These are phyloP conservation scores for Lycia hirtaria DNA, from an alignment of 2,888 invertebrate genomes.

Conservation along the genomic window DNA sequence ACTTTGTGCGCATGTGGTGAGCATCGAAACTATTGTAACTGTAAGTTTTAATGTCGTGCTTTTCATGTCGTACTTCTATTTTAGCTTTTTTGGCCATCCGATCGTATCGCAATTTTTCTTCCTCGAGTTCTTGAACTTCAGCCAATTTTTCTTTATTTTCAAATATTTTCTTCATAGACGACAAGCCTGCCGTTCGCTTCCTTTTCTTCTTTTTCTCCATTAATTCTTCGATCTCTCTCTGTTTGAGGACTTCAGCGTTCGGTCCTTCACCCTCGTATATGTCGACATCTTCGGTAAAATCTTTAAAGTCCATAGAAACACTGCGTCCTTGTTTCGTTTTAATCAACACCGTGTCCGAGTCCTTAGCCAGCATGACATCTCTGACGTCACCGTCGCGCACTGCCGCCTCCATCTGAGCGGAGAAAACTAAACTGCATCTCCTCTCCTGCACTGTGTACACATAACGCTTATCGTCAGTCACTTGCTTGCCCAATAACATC, in stretches of 20 bases:
- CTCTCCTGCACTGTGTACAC: slow-evolving; percentile 91
- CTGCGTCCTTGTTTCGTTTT: slow-evolving; percentile 90
- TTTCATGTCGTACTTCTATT: slow-evolving; percentile 76
- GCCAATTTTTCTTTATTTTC: slow-evolving; percentile 91
- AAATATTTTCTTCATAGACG: slow-evolving; percentile 89
- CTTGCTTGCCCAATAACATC: slow-evolving; percentile 86
- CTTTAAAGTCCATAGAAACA: slow-evolving; percentile 89
- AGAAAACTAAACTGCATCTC: slow-evolving; percentile 90
- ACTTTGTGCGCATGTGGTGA: slow-evolving; percentile 81
- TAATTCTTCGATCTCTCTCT: slow-evolving; percentile 84
- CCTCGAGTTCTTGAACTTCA: slow-evolving; percentile 86
- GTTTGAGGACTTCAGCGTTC: slow-evolving; percentile 86
- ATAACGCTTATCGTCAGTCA: slow-evolving; percentile 86
- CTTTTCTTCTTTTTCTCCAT: slow-evolving; percentile 84
- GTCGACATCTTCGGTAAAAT: slow-evolving; percentile 84
- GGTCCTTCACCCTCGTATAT: slow-evolving; percentile 90
- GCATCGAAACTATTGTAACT: slow-evolving; percentile 78
- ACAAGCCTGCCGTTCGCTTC: slow-evolving; percentile 87
- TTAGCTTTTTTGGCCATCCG: slow-evolving; percentile 74
- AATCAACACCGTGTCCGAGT: slow-evolving; percentile 90
- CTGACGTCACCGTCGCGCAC: slow-evolving; percentile 91
- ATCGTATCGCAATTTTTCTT: slow-evolving; percentile 76
- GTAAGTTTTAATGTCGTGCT: slow-evolving; percentile 76
- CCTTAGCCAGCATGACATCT: slow-evolving; percentile 91
- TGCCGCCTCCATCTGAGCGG: slow-evolving; percentile 90